These are phyloP conservation scores for Pseudomyrmex pallidus DNA, from an alignment of 1,140 invertebrate genomes.

Conservation along the genomic window DNA sequence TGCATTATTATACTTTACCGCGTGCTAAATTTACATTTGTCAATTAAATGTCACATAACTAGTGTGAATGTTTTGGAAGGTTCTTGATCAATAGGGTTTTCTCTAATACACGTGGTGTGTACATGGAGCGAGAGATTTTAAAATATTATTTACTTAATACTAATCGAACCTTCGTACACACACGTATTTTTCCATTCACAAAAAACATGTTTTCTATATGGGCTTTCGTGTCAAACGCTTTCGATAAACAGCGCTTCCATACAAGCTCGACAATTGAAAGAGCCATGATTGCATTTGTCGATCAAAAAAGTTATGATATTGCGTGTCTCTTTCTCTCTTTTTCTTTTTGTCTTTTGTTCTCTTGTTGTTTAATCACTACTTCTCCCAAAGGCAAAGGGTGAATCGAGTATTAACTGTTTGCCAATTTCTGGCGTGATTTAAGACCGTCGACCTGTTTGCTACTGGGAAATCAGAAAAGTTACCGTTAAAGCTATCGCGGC, in stretches of 20 bases:
- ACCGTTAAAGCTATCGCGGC: constrained; percentile 26
- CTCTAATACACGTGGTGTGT: too few relatives aligned
- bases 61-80: neutral
- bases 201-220: neutral
- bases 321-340: constrained; percentile 24
- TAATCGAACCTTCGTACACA: constrained; percentile 1
- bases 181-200: constrained; percentile 10
- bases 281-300: constrained; percentile 32
- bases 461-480: constrained; percentile 55
- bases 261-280: constrained; percentile 33
- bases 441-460: constrained; percentile 56
- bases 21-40: constrained; percentile 13
- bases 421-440: constrained; percentile 58
- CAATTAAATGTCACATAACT: neutral
- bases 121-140: neutral
- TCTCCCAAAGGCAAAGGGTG: constrained; percentile 44
- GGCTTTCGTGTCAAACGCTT: constrained; percentile 8
- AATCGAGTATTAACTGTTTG: constrained; percentile 62
- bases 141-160: neutral
- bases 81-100: too few relatives aligned
- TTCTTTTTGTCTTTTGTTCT: constrained; percentile 25
- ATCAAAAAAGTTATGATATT: constrained; percentile 42
- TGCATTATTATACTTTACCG: constrained; percentile 28
- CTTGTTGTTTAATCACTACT: constrained; percentile 27
- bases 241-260: constrained; percentile 35